Evolutionary conservation across 2,797 vertebrate species (phyloP), one percentile per base, ranked within the genome.

Genomic region (Serranus cabrilla): DNA sequence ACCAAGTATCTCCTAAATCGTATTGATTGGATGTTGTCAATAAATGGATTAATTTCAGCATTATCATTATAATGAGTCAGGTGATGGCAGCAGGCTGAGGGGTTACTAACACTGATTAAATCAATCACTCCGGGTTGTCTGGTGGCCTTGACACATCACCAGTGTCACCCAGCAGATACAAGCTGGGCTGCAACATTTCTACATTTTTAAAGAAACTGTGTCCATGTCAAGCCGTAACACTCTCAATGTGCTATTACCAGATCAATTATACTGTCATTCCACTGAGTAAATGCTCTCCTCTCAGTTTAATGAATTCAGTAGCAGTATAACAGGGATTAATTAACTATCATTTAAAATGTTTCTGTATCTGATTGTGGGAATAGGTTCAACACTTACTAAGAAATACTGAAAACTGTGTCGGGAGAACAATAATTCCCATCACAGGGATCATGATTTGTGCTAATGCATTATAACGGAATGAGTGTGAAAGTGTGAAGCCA

Each of bases 401-500:
- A 54, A 60, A 34, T 14, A n/a, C 7, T 0, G 0, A 40, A 42
- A 9, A 9, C 13, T 16, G 20, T 1, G 7, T 23, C 37, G 7
- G 13, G 5, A 25, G 4, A 17, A 18, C 2, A 13, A 34, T 55
- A 40, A 23, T 71, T n/a, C 20, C 60, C 27, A 37, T 49, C 62
- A 7, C 31, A 39, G 9, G n/a, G 54, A 54, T 60, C 31, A 42
- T 55, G 52, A 77, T 61, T 63, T 23, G 31, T n/a, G 31, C 54
- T 65, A 43, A 82, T 61, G 59, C 25, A 2, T 10, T 31, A 21
- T 49, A 59, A 52, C 43, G 45, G 54, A 79, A 62, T 20, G 16
- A 60, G 39, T 61, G 45, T 57, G n/a, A 43, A 76, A 47, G 59
- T 46, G 27, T 59, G 78, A 83, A 81, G 73, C 72, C 14, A 79